These are phyloP conservation scores for Hydractinia symbiolongicarpus DNA, from an alignment of 30 jellyfish, hydroid and myxozoan genomes.

Conservation along the genomic window DNA sequence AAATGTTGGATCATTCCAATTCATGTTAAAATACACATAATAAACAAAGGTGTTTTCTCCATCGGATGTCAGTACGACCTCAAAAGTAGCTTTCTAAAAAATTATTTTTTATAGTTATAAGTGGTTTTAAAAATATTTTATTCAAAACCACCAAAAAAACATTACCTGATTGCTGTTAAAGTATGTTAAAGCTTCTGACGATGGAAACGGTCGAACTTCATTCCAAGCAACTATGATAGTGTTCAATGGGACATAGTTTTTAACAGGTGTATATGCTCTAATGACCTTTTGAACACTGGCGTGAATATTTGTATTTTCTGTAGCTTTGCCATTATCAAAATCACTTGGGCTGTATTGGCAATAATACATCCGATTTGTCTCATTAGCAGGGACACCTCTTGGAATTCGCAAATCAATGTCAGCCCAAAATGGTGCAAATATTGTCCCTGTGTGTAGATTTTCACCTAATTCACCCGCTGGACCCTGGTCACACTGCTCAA, in stretches of 20 bases:
- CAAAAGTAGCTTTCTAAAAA: conserved; percentile 23
- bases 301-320: not conserved
- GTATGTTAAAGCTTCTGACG: not conserved
- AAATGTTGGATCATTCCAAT: conserved; percentile 8
- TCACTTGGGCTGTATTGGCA: not conserved
- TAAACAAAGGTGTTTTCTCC: conserved; percentile 16
- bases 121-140: no score
- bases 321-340: not conserved
- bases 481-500: not conserved
- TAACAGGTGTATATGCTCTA: not conserved
- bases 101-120: not conserved
- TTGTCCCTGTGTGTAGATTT: not conserved
- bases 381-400: not conserved
- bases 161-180: not conserved
- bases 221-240: not conserved
- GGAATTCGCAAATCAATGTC: conserved; percentile 1
- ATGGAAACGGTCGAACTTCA: conserved; percentile 9
- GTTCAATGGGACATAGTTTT: not conserved
- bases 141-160: not conserved
- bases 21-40: conserved; percentile 8
- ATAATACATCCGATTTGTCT: conserved; percentile 3
- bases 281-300: conserved; percentile 3
- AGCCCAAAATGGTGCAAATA: conserved; percentile 16
- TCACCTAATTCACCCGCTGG: not conserved
- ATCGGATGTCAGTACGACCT: conserved; percentile 19